Conservation (phyloP, 1,140 invertebrate genomes). For the Sycophaga agraensis region DNA sequence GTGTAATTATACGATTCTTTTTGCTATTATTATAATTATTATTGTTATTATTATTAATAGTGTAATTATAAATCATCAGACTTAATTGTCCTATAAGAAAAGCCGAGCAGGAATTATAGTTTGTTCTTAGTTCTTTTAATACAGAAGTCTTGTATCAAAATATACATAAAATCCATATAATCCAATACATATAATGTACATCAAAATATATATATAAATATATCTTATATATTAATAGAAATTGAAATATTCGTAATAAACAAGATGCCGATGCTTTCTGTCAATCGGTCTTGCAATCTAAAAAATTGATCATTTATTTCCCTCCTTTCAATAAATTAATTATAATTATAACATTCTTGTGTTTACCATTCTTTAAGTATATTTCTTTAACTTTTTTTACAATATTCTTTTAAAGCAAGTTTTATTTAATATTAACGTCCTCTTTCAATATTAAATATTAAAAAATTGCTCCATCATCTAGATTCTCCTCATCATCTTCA, state of each 20-base stretch:
- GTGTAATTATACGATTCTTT: constrained; percentile 22
- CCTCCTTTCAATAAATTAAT: no score
- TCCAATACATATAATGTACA: no score
- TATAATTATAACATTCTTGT: no score
- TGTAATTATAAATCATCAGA: constrained; percentile 17
- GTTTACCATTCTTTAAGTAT: no score
- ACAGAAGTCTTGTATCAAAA: no score
- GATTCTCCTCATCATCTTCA: constrained; percentile 82
- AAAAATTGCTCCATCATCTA: constrained; percentile 76
- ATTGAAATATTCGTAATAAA: constrained; percentile 57
- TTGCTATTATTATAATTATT: no score
- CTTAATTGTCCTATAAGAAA: background rate
- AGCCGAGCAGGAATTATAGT: background rate
- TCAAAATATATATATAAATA: constrained; percentile 52
- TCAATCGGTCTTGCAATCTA: constrained; percentile 35
- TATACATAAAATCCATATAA: no score
- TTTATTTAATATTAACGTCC: constrained; percentile 13
- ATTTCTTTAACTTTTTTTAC: no score
- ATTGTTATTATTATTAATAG: constrained; percentile 12
- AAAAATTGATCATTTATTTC: background rate
- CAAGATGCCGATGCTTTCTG: constrained; percentile 55
- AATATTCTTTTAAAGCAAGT: no score
- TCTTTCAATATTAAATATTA: constrained; percentile 38
- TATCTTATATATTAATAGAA: constrained; percentile 55
- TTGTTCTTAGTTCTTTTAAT: no score